Conservation (phyloP, 2,113 vertebrate genomes). For the Cinclus mexicanus region DNA sequence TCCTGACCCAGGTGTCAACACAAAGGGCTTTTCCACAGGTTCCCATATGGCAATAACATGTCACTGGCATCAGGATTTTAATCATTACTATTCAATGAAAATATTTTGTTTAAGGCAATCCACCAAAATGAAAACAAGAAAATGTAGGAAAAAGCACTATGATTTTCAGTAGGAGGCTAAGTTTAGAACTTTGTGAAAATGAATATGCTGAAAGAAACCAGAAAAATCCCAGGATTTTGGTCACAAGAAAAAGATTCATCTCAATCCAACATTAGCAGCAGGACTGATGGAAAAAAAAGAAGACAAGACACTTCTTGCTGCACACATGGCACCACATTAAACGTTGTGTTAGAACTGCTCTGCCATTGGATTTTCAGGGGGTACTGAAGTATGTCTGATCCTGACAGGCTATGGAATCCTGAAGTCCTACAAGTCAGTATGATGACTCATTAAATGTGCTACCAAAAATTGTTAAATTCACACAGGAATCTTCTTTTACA, state of each 20-base stretch:
- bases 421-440: slow-evolving; percentile 42
- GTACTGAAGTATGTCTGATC: slow-evolving; percentile 17
- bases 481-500: slow-evolving; percentile 51
- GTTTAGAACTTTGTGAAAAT: slow-evolving; percentile 20
- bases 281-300: slow-evolving; percentile 23
- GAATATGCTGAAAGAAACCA: background rate
- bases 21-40: background rate
- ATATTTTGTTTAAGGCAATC: background rate
- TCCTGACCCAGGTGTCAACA: background rate
- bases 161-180: background rate
- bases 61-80: background rate
- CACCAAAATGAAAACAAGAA: background rate
- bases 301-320: background rate
- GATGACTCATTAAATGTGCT: slow-evolving; percentile 65
- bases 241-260: background rate
- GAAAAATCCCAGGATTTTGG: background rate
- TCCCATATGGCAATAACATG: background rate
- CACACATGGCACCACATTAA: slow-evolving; percentile 24
- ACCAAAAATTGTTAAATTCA: slow-evolving; percentile 65
- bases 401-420: slow-evolving; percentile 37
- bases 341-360: background rate
- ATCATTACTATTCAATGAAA: background rate
- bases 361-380: background rate
- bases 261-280: slow-evolving; percentile 22
- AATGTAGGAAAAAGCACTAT: background rate